These are phyloP conservation scores for Sebastes ruberrimus DNA, from an alignment of 2,797 vertebrate genomes.

Conservation along the genomic window DNA sequence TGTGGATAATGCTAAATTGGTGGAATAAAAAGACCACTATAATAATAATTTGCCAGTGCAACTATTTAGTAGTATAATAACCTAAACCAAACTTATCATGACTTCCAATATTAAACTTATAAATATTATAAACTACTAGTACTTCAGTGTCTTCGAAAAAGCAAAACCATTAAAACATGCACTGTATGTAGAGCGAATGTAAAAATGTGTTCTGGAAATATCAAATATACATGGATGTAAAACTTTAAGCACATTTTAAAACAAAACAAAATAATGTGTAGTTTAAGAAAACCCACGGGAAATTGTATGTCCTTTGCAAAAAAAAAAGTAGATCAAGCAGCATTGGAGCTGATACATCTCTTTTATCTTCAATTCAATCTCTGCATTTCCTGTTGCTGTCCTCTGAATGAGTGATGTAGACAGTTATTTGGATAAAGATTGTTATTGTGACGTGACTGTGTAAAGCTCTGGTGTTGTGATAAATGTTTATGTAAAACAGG, in stretches of 20 bases:
- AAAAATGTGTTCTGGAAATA: background rate
- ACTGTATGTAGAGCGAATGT: background rate
- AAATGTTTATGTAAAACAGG: background rate
- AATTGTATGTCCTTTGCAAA: background rate
- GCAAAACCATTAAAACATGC: background rate
- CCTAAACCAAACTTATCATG: background rate
- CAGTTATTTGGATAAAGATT: background rate
- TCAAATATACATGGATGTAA: background rate
- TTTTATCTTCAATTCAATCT: background rate
- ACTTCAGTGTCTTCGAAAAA: background rate
- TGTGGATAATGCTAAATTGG: background rate
- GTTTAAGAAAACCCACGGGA: background rate
- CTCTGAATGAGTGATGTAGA: background rate
- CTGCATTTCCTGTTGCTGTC: background rate
- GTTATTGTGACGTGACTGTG: background rate
- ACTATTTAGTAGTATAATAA: background rate
- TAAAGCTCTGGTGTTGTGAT: background rate
- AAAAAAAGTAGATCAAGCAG: background rate
- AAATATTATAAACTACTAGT: background rate
- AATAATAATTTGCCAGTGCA: background rate
- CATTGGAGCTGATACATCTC: background rate
- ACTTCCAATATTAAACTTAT: background rate
- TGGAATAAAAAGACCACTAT: background rate
- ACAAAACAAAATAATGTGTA: background rate
- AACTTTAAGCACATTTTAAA: background rate